These are phyloP conservation scores for Astropecten irregularis DNA, from an alignment of 53 echinoderm and acorn worm species.

Conservation along the genomic window DNA sequence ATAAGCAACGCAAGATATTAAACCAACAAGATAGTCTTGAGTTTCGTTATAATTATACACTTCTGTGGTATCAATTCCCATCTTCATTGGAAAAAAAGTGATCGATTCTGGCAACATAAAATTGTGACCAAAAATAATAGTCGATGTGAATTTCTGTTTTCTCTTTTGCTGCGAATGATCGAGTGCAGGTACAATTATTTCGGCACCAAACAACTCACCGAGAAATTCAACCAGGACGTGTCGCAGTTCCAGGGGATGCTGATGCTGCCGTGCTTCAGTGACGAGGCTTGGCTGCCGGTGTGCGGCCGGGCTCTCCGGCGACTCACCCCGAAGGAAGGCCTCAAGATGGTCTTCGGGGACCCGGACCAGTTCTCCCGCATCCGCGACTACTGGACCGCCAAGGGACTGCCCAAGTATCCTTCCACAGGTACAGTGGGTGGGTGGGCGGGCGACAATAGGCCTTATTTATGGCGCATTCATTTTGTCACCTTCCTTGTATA, in stretches of 20 bases:
- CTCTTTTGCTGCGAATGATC: too few species aligned
- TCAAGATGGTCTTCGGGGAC: slow-evolving; percentile 59
- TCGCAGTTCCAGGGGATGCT: slow-evolving; percentile 58
- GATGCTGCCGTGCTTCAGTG: slow-evolving; percentile 65
- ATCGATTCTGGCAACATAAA: too few species aligned
- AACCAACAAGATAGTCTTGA: too few species aligned
- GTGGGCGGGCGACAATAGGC: too few species aligned
- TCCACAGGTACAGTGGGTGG: slow-evolving; percentile 80
- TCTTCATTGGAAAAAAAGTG: too few species aligned
- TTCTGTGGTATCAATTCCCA: too few species aligned
- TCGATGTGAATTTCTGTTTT: too few species aligned
- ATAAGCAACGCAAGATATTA: too few species aligned
- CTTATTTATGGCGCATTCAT: too few species aligned
- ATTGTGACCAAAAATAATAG: too few species aligned
- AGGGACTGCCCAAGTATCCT: slow-evolving; percentile 53
- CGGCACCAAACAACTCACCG: slow-evolving; percentile 7
- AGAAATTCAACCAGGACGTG: slow-evolving; percentile 56
- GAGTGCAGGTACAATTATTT: slow-evolving; percentile 52
- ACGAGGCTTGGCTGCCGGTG: slow-evolving; percentile 49
- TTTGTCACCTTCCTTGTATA: too few species aligned
- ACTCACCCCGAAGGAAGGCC: slow-evolving; percentile 23
- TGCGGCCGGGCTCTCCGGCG: slow-evolving; percentile 58
- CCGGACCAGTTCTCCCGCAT: slow-evolving; percentile 65
- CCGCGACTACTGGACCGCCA: slow-evolving; percentile 70
- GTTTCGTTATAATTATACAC: too few species aligned